Evolutionary conservation across 2,113 vertebrate genomes (phyloP).

Genomic region (Melozone crissalis): DNA sequence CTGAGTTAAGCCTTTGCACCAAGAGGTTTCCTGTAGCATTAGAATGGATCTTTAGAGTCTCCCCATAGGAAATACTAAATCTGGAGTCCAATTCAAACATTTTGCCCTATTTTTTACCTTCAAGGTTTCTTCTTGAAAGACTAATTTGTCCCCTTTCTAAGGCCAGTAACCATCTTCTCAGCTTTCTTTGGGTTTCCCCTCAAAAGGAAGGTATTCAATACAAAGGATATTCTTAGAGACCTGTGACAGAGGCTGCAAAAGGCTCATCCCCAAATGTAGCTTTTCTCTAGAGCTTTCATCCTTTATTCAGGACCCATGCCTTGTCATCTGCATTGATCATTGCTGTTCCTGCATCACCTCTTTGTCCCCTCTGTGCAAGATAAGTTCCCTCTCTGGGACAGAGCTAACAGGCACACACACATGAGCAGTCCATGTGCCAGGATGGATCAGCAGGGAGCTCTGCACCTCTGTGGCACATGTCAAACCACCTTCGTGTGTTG

Average conservation of each 20-base stretch:
- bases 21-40: neutral
- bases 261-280: neutral
- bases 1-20: neutral
- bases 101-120: neutral
- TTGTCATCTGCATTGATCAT: neutral
- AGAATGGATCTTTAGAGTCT: neutral
- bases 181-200: neutral
- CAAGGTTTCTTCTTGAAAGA: neutral
- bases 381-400: neutral
- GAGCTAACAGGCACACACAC: neutral
- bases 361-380: neutral
- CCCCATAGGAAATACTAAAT: neutral
- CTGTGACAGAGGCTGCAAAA: neutral
- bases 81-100: neutral
- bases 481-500: neutral
- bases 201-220: neutral
- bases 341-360: neutral
- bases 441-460: neutral
- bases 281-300: neutral
- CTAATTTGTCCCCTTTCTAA: neutral
- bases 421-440: neutral
- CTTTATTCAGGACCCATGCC: neutral
- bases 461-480: neutral
- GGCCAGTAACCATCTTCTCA: neutral
- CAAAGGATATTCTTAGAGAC: neutral